These are phyloP conservation scores for Loris lydekkerianus DNA, from an alignment of 2,797 vertebrate species.

Conservation along the genomic window DNA sequence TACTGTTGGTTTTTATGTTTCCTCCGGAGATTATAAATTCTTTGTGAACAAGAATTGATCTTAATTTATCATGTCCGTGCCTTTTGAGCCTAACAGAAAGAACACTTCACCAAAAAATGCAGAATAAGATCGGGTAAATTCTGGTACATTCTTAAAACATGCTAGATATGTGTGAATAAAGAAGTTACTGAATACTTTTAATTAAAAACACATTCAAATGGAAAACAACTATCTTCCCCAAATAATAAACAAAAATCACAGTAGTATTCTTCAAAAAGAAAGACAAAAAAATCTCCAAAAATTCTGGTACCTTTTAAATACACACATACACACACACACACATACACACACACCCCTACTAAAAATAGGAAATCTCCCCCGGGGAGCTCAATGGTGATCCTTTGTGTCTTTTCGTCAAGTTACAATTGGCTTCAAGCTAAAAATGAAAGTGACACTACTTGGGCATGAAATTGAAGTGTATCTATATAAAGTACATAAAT, in stretches of 20 bases:
- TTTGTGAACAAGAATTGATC: not conserved
- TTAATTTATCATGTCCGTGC: not conserved
- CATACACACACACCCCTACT: not conserved
- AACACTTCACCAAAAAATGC: not conserved
- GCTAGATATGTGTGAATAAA: not conserved
- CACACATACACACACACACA: too few species aligned
- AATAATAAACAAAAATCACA: not conserved
- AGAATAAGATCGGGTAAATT: not conserved
- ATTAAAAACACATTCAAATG: not conserved
- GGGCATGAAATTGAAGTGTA: conserved; percentile 30
- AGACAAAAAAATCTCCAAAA: not conserved
- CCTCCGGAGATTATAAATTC: not conserved
- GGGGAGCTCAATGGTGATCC: conserved; percentile 46
- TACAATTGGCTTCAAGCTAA: conserved; percentile 58
- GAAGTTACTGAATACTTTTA: not conserved
- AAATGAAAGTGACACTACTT: conserved; percentile 37
- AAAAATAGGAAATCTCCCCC: conserved; percentile 48
- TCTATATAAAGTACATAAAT: conserved; percentile 32
- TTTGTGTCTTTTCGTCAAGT: conserved; percentile 27
- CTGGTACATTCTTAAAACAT: not conserved
- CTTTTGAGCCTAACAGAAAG: not conserved
- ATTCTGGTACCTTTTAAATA: not conserved
- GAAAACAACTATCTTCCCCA: not conserved
- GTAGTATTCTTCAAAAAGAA: not conserved
- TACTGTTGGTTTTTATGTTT: not conserved